Evolutionary conservation across 2,888 invertebrate genomes (phyloP).

Genomic region (Dryobota labecula): DNA sequence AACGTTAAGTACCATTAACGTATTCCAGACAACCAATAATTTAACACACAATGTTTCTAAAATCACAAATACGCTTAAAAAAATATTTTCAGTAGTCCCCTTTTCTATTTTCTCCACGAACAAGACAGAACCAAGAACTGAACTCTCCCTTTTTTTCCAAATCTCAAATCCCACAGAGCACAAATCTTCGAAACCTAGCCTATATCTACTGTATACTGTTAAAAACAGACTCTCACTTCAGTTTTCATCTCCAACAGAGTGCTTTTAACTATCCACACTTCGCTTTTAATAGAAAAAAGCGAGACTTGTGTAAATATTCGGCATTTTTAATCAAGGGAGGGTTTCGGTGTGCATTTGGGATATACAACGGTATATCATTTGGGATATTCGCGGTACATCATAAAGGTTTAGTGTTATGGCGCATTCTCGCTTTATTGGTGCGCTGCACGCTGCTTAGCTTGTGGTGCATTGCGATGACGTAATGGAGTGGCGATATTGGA

Average conservation of each 20-base stretch:
- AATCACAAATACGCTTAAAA: not conserved
- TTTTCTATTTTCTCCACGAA: not conserved
- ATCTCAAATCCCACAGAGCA: conserved; percentile 1
- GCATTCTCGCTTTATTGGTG: conserved; percentile 50
- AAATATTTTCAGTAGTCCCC: not conserved
- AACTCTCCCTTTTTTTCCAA: conserved; percentile 1
- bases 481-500: conserved; percentile 34
- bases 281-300: conserved; percentile 66
- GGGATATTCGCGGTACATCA: conserved; percentile 55
- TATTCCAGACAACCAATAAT: not conserved
- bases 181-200: conserved; percentile 29
- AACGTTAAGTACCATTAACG: too few species aligned
- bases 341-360: conserved; percentile 61
- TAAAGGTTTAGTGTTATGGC: conserved; percentile 63
- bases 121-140: not conserved
- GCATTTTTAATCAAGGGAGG: conserved; percentile 70
- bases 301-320: conserved; percentile 65
- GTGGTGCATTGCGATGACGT: conserved; percentile 48
- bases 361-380: conserved; percentile 59
- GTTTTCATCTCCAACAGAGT: conserved; percentile 68
- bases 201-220: conserved; percentile 32
- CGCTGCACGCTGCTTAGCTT: conserved; percentile 31
- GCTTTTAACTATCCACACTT: conserved; percentile 74
- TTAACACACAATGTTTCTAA: not conserved
- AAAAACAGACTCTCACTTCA: conserved; percentile 47